phyloP scores from a whole-genome alignment of 2,113 vertebrate species.

The Siniperca knerii region DNA sequence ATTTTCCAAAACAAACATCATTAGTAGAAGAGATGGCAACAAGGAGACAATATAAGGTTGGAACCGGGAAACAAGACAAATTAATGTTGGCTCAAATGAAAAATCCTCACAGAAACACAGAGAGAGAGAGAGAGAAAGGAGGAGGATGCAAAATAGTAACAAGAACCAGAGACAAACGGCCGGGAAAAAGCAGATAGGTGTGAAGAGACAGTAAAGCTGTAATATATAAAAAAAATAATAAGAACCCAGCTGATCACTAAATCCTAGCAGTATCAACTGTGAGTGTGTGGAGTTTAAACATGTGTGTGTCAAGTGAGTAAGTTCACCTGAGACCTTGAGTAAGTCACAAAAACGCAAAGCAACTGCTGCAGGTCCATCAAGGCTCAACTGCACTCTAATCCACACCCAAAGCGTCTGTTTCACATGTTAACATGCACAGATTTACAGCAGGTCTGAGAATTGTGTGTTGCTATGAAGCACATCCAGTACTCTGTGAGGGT shows the following conservation, averaged over 20 bases:
- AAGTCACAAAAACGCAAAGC: background rate
- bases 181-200: background rate
- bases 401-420: background rate
- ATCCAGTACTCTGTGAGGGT: background rate
- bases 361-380: conserved; percentile 1
- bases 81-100: conserved; percentile 31
- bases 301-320: background rate
- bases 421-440: background rate
- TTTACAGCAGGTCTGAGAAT: background rate
- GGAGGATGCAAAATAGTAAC: background rate
- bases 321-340: background rate
- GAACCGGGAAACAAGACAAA: conserved; percentile 28
- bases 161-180: background rate
- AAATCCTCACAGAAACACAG: conserved; percentile 1
- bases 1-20: conserved; percentile 21
- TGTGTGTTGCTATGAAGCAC: background rate
- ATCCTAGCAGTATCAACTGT: background rate
- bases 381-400: background rate
- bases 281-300: background rate
- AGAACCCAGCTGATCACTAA: background rate
- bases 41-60: conserved; percentile 12
- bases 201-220: conserved; percentile 8
- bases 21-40: conserved; percentile 39
- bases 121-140: background rate
- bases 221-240: background rate